phyloP scores from a whole-genome alignment of 2,797 vertebrate species.

The Scarus forsteni region DNA sequence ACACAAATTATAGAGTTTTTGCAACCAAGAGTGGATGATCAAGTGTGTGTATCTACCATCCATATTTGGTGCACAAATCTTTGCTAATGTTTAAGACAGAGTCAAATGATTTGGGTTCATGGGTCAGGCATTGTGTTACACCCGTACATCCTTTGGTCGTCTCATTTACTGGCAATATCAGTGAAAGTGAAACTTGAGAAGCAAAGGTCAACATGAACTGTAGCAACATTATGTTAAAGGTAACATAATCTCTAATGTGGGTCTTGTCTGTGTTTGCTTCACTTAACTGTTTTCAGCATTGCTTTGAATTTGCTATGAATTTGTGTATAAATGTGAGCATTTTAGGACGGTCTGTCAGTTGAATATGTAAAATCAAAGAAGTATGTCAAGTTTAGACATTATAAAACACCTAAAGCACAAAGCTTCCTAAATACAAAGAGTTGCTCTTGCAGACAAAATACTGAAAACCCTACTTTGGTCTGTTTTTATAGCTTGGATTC shows the following conservation, averaged over 20 bases:
- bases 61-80: constrained; percentile 1
- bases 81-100: not conserved
- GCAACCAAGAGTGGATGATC: not conserved
- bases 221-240: constrained; percentile 17
- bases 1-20: not conserved
- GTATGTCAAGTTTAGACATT: too few species aligned
- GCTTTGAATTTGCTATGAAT: not conserved
- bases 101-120: constrained; percentile 29
- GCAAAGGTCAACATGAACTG: constrained; percentile 19
- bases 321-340: not conserved
- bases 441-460: too few species aligned
- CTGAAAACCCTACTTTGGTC: too few species aligned
- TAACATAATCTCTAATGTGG: not conserved
- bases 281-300: constrained; percentile 1
- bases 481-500: too few species aligned
- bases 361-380: too few species aligned
- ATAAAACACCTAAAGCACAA: too few species aligned
- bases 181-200: constrained; percentile 38
- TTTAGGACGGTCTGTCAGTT: too few species aligned
- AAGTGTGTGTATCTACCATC: not conserved
- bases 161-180: constrained; percentile 20
- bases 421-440: too few species aligned
- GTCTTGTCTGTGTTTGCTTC: not conserved
- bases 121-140: constrained; percentile 45
- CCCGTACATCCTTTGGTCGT: constrained; percentile 15